Evolutionary conservation across 2,888 invertebrate genomes (phyloP).

Genomic region (Merodon equestris): DNA sequence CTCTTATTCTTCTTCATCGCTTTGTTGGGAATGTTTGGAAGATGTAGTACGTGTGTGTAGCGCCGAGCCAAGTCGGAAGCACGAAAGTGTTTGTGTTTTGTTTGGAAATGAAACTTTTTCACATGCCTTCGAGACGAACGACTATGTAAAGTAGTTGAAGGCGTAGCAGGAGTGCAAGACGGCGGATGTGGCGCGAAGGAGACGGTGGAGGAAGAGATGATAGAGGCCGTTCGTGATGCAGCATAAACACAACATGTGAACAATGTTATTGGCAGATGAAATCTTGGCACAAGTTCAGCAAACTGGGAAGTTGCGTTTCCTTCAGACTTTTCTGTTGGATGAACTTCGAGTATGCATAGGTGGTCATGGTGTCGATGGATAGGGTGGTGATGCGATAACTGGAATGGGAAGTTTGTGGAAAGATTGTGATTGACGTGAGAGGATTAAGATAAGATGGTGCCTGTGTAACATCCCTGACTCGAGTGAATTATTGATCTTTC

Average conservation of each 20-base stretch:
- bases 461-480: too few species aligned
- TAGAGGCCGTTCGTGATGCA: conserved; percentile 26
- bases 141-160: conserved; percentile 33
- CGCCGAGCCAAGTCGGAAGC: conserved; percentile 61
- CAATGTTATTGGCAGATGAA: conserved; percentile 65
- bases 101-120: conserved; percentile 49
- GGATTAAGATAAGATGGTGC: too few species aligned
- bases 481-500: too few species aligned
- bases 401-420: too few species aligned
- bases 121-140: conserved; percentile 24
- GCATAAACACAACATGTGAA: conserved; percentile 63
- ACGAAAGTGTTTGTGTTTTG: conserved; percentile 60
- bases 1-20: background rate
- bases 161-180: background rate
- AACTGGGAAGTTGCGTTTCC: conserved; percentile 9
- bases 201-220: too few species aligned
- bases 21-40: background rate
- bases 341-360: too few species aligned
- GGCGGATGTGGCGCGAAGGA: too few species aligned
- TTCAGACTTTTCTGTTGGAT: background rate
- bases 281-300: conserved; percentile 56
- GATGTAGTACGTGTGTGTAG: too few species aligned
- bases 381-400: too few species aligned
- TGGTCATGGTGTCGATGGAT: too few species aligned
- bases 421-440: too few species aligned